Conservation (phyloP, 2,888 invertebrate species). For the Platerodrilus igneus region DNA sequence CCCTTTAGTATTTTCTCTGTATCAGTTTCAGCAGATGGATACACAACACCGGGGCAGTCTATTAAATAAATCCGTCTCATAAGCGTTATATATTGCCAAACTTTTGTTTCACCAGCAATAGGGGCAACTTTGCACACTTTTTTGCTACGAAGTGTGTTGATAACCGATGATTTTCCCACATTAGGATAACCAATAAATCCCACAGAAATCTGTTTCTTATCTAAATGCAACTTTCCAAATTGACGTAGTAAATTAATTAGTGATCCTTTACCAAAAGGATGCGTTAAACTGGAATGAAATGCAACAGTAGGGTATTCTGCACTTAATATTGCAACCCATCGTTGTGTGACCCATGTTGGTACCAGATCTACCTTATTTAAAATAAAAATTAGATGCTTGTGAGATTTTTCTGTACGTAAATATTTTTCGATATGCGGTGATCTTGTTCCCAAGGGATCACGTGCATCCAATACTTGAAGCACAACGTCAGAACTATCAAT, state of each 20-base stretch:
- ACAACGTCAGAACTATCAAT: constrained; percentile 98
- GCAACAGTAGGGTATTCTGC: constrained; percentile 96
- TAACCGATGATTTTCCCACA: constrained; percentile 97
- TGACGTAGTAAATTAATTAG: constrained; percentile 93
- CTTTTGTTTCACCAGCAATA: constrained; percentile 95
- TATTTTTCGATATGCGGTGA: constrained; percentile 90
- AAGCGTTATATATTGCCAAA: constrained; percentile 99
- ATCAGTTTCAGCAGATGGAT: constrained; percentile 93
- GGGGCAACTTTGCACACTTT: constrained; percentile 99
- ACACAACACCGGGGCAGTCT: constrained; percentile 98
- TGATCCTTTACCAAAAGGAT: constrained; percentile 98
- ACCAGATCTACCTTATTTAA: constrained; percentile 96
- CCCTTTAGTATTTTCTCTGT: constrained; percentile 94
- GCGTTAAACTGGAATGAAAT: constrained; percentile 96
- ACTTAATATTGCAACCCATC: constrained; percentile 94
- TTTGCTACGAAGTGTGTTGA: constrained; percentile 91
- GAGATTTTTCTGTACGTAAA: constrained; percentile 88
- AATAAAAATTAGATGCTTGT: constrained; percentile 96
- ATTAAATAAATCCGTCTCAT: constrained; percentile 96
- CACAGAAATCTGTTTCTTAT: constrained; percentile 98
- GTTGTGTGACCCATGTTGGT: constrained; percentile 96
- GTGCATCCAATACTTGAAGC: constrained; percentile 91
- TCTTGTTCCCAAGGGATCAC: constrained; percentile 95
- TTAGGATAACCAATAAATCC: constrained; percentile 99
- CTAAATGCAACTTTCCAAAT: constrained; percentile 88